These are phyloP conservation scores for Saimiri boliviensis DNA, from an alignment of 2,113 vertebrate genomes.

Conservation along the genomic window DNA sequence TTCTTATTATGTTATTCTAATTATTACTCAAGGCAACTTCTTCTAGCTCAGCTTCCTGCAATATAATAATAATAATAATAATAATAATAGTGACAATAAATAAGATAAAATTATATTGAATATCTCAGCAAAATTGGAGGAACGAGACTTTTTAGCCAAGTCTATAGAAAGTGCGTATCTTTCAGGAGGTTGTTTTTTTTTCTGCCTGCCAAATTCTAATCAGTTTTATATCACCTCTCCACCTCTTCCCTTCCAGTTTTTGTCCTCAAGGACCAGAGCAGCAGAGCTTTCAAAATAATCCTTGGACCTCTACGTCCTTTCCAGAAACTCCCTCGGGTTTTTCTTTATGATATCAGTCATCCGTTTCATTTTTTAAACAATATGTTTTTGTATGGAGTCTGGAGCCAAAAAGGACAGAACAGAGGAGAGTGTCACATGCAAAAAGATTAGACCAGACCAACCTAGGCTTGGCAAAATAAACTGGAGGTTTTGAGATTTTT, in stretches of 20 bases:
- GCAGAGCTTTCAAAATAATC: slow-evolving; percentile 30
- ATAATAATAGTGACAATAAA: background rate
- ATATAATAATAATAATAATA: background rate
- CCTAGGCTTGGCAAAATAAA: background rate
- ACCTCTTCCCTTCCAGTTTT: background rate
- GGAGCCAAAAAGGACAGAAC: slow-evolving; percentile 21
- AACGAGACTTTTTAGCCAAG: background rate
- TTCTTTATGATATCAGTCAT: slow-evolving; percentile 16
- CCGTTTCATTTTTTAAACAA: slow-evolving; percentile 46
- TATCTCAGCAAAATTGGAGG: background rate
- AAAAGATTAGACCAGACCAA: slow-evolving; percentile 39
- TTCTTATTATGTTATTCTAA: slow-evolving; percentile 28
- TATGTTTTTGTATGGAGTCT: background rate
- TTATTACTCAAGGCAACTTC: background rate
- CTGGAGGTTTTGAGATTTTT: background rate
- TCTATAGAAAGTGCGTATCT: background rate
- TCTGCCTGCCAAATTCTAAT: slow-evolving; percentile 30
- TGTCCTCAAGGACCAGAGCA: background rate
- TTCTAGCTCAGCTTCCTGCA: background rate
- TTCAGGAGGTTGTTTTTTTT: background rate
- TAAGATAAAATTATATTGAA: background rate
- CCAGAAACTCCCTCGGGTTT: background rate
- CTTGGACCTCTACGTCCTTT: background rate
- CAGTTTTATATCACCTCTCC: slow-evolving; percentile 21
- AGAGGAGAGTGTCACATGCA: slow-evolving; percentile 54